Conservation (phyloP, 1,140 invertebrate genomes). For the Drosophila malerkotliana region DNA sequence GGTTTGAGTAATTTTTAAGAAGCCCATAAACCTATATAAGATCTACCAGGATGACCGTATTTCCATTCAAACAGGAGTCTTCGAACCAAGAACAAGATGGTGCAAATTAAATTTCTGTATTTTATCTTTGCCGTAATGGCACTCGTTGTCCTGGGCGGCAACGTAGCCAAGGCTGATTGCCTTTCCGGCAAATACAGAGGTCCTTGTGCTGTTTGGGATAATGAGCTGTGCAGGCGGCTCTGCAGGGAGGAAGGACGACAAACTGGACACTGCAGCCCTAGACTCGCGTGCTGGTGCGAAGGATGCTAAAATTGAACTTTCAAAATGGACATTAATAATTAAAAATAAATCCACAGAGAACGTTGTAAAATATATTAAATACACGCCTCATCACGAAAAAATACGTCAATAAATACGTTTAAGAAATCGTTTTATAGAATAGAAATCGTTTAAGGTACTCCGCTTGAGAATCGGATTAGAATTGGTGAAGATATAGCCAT, state of each 20-base stretch:
- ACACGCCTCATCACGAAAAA: no score
- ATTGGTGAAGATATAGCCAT: no score
- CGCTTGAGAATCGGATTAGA: no score
- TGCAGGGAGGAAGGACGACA: slow-evolving; percentile 16
- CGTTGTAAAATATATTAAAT: no score
- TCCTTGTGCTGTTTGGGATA: slow-evolving; percentile 16
- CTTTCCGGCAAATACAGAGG: not conserved
- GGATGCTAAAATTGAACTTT: not conserved
- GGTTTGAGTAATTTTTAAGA: no score
- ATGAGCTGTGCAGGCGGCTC: slow-evolving; percentile 1
- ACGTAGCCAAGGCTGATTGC: slow-evolving; percentile 17
- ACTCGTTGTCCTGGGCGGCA: slow-evolving; percentile 1
- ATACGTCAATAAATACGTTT: no score
- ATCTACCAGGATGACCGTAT: no score
- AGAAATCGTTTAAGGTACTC: no score
- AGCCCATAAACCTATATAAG: no score
- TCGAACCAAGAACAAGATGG: not conserved
- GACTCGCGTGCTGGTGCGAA: slow-evolving; percentile 25
- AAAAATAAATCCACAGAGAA: no score
- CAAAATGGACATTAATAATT: no score
- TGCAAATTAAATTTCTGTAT: slow-evolving; percentile 16
- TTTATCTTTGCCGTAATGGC: slow-evolving; percentile 21
- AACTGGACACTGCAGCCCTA: slow-evolving; percentile 26
- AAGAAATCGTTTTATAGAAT: no score
- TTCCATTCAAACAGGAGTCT: not conserved